These are phyloP conservation scores for Budorcas taxicolor DNA, from an alignment of 2,113 vertebrate species.

Conservation along the genomic window DNA sequence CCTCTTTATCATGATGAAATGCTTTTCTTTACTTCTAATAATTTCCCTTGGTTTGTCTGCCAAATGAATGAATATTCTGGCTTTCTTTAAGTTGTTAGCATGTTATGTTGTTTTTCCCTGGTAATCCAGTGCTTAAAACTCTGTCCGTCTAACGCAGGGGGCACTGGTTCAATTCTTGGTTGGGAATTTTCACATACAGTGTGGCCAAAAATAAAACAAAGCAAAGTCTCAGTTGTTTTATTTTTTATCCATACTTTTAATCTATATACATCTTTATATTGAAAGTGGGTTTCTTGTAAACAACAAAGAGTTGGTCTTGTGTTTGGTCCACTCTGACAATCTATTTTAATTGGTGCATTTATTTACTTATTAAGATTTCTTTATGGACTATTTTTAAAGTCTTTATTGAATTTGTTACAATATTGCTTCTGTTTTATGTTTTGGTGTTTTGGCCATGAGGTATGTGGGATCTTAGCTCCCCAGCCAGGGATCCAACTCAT, in stretches of 20 bases:
- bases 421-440: neutral
- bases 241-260: neutral
- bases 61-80: neutral
- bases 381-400: neutral
- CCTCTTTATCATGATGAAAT: neutral
- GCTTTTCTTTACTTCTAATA: neutral
- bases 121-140: neutral
- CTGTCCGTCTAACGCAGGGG: neutral
- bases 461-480: neutral
- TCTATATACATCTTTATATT: neutral
- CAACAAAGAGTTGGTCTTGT: neutral
- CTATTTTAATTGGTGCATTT: neutral
- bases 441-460: neutral
- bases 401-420: neutral
- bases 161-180: neutral
- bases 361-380: neutral
- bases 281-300: neutral
- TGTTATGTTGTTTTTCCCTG: neutral
- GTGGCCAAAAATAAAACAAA: neutral
- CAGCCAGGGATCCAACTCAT: neutral
- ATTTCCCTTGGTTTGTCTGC: neutral
- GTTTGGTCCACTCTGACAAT: neutral
- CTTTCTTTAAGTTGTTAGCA: neutral
- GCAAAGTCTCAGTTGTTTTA: neutral
- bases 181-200: neutral